These are phyloP conservation scores for Ophraella communa DNA, from an alignment of 2,888 invertebrate genomes.

Conservation along the genomic window DNA sequence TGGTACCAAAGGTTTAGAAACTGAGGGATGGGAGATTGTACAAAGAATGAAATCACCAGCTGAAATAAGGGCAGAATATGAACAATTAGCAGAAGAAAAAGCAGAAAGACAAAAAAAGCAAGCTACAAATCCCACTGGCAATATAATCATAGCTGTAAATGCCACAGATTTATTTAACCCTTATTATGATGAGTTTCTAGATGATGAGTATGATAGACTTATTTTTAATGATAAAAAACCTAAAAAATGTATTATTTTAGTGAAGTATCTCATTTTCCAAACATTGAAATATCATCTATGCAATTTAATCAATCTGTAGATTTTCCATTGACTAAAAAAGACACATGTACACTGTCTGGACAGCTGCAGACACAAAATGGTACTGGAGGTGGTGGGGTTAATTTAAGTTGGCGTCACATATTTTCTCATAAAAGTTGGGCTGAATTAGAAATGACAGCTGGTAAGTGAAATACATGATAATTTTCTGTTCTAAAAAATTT, in stretches of 20 bases:
- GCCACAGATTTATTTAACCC: slow-evolving; percentile 93
- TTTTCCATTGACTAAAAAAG: slow-evolving; percentile 84
- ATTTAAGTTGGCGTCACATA: slow-evolving; percentile 77
- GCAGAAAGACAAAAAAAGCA: slow-evolving; percentile 89
- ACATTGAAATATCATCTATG: slow-evolving; percentile 91
- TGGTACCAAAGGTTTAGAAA: slow-evolving; percentile 90
- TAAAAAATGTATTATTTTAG: slow-evolving; percentile 32
- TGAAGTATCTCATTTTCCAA: slow-evolving; percentile 64
- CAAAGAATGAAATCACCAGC: slow-evolving; percentile 90
- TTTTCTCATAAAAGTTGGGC: slow-evolving; percentile 87
- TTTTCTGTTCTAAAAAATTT: neutral
- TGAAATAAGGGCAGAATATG: slow-evolving; percentile 97
- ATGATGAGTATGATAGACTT: slow-evolving; percentile 56
- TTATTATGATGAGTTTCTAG: slow-evolving; percentile 71
- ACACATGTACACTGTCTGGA: slow-evolving; percentile 85
- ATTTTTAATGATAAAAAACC: slow-evolving; percentile 4
- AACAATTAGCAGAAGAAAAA: slow-evolving; percentile 81
- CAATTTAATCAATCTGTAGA: slow-evolving; percentile 92
- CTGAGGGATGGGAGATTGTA: slow-evolving; percentile 95
- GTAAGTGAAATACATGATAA: slow-evolving; percentile 54
- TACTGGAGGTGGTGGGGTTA: slow-evolving; percentile 80
- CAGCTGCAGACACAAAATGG: slow-evolving; percentile 88
- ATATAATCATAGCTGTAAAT: slow-evolving; percentile 85
- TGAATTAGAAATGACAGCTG: slow-evolving; percentile 84
- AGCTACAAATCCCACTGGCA: slow-evolving; percentile 90